Percentiles rank a stretch among this genome's conserved stretches.
phyloP scores from a whole-genome alignment of 1,140 invertebrate genomes.

The Cotesia chilonis region DNA sequence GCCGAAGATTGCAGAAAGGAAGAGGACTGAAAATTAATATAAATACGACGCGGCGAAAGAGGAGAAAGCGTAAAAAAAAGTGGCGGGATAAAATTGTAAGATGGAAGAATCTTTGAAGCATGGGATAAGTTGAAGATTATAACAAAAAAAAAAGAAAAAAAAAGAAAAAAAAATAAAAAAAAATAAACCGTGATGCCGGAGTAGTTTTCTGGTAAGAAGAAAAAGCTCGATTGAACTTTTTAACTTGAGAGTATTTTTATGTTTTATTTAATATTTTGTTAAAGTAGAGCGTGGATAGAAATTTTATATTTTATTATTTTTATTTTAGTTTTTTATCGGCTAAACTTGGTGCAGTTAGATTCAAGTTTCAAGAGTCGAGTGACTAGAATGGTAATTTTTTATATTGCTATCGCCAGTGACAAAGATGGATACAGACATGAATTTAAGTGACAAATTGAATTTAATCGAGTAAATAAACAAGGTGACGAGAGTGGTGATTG shows the following conservation, averaged over 20 bases:
- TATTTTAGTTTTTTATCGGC: no score
- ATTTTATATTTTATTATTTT: no score
- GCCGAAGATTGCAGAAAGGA: neutral
- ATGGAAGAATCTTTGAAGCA: slow-evolving; percentile 22
- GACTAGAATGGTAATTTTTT: no score
- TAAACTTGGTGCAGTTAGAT: no score
- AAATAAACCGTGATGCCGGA: neutral
- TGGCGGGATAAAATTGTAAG: slow-evolving; percentile 25
- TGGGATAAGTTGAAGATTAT: slow-evolving; percentile 21
- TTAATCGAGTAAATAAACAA: neutral
- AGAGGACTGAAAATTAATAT: slow-evolving; percentile 18
- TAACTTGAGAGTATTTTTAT: slow-evolving; percentile 9
- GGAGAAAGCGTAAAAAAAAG: slow-evolving; percentile 33
- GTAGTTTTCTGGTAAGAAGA: neutral
- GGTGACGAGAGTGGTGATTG: neutral
- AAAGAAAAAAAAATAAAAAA: neutral
- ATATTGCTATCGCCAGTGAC: no score
- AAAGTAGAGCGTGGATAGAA: no score
- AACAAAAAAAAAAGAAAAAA: no score
- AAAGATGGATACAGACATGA: no score
- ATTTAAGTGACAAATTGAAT: no score
- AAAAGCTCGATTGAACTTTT: slow-evolving; percentile 8
- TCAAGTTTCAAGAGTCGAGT: no score
- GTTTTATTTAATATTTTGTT: neutral
- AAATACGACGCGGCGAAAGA: slow-evolving; percentile 31